These are phyloP conservation scores for Parasteatoda lunata DNA, from an alignment of 2,888 invertebrate genomes.

Conservation along the genomic window DNA sequence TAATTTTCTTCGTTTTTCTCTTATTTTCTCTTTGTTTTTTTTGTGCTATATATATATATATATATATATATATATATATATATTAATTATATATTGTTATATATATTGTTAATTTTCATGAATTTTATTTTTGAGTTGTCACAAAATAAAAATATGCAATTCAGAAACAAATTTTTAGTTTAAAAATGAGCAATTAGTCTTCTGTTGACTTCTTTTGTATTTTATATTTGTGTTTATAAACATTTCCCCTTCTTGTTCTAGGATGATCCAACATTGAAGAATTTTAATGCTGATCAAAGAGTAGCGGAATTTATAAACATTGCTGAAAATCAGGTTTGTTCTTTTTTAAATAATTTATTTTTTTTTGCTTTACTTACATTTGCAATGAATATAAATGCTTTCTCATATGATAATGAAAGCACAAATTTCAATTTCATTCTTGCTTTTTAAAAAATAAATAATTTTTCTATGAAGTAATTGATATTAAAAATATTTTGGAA, in stretches of 20 bases:
- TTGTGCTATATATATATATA: too few relatives aligned
- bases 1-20: too few relatives aligned
- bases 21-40: too few relatives aligned
- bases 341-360: too few relatives aligned
- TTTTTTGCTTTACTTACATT: not conserved
- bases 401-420: not conserved
- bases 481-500: too few relatives aligned
- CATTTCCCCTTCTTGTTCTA: slow-evolving; percentile 19
- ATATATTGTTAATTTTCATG: too few relatives aligned
- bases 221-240: not conserved
- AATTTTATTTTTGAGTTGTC: too few relatives aligned
- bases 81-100: too few relatives aligned
- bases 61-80: too few relatives aligned
- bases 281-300: slow-evolving; percentile 86
- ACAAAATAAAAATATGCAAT: too few relatives aligned
- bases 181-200: too few relatives aligned
- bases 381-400: not conserved
- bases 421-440: not conserved
- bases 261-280: slow-evolving; percentile 85
- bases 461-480: not conserved
- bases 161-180: too few relatives aligned
- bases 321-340: slow-evolving; percentile 69
- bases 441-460: not conserved
- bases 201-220: not conserved
- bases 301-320: slow-evolving; percentile 76